Base-by-base conservation (phyloP, 2,797 vertebrate genomes). In the Ibycter americanus region DNA sequence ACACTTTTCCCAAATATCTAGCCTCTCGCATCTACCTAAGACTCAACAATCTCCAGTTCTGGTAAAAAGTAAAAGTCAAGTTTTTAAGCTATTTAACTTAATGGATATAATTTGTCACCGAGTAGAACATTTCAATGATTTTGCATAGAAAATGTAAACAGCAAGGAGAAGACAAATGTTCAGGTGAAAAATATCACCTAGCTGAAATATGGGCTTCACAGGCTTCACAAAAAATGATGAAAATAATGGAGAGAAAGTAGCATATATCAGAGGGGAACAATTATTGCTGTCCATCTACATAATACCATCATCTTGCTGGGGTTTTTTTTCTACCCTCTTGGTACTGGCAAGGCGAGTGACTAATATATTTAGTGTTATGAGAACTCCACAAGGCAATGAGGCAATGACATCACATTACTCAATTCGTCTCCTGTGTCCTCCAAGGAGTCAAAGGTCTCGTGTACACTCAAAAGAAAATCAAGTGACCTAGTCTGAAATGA, bases 321-420 rank as follows among this genome's bases (percentile, higher is more conserved):
- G 76, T 93, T 90, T 83, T 96, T 96, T 67, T 25, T 15, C 38
- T 96, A 86, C 92, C 89, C 88, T 93, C 71, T 76, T 86, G 89
- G 91, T 95, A 92, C 83, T 93, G 94, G 97, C 94, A 97, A 95
- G 80, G 52, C 8, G 0, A 96, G 88, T 97, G 97, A 97, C 97
- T 97, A 96, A 97, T 97, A 96, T 81, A 94, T 88, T 97, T 95
- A 96, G 82, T 97, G 77, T 95, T 95, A 95, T 95, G 97, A 97
- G 96, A 98, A 97, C 91, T 97, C 96, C 34, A 3, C 86, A 82
- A 97, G 78, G 94, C 94, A 97, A 96, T 97, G 97, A 97, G 84
- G 93, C 94, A 97, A 97, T 97, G 97, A 98, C 97, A 97, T 98
- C 97, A 97, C 90, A 77, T 96, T 97, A 90, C 97, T 96, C 96